phyloP scores from a whole-genome alignment of 2,797 vertebrate species.

The Parauchenoglanis ngamensis region DNA sequence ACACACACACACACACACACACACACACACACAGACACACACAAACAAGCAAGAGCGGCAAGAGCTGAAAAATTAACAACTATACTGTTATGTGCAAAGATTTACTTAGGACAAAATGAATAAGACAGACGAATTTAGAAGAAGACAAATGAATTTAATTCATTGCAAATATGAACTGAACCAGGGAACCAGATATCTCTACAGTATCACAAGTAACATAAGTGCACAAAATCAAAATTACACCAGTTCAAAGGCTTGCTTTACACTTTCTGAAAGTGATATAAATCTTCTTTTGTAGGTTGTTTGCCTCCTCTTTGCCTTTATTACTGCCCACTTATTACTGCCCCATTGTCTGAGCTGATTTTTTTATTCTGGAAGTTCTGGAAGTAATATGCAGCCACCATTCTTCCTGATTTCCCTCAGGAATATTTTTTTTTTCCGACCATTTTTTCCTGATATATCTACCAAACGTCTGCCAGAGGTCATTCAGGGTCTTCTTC shows the following conservation, averaged over 20 bases:
- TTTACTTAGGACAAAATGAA: background rate
- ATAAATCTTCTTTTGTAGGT: background rate
- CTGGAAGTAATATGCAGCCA: background rate
- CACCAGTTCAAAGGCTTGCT: background rate
- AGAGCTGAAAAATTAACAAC: background rate
- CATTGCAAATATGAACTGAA: background rate
- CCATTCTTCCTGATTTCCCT: background rate
- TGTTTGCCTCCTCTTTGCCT: background rate
- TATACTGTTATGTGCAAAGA: background rate
- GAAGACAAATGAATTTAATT: background rate
- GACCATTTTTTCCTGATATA: background rate
- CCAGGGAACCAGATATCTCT: background rate
- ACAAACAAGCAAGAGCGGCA: background rate
- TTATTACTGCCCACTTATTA: background rate
- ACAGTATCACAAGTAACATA: background rate
- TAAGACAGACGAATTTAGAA: background rate
- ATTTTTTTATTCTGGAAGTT: background rate
- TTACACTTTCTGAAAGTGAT: background rate
- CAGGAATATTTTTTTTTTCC: background rate
- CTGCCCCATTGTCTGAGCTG: background rate
- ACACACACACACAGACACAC: slow-evolving; percentile 3
- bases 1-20: slow-evolving; percentile 5
- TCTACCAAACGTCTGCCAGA: background rate
- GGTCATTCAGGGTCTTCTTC: background rate
- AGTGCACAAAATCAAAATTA: background rate